phyloP scores from a whole-genome alignment of 1,140 invertebrate genomes.

The Drosophila oshimai region DNA sequence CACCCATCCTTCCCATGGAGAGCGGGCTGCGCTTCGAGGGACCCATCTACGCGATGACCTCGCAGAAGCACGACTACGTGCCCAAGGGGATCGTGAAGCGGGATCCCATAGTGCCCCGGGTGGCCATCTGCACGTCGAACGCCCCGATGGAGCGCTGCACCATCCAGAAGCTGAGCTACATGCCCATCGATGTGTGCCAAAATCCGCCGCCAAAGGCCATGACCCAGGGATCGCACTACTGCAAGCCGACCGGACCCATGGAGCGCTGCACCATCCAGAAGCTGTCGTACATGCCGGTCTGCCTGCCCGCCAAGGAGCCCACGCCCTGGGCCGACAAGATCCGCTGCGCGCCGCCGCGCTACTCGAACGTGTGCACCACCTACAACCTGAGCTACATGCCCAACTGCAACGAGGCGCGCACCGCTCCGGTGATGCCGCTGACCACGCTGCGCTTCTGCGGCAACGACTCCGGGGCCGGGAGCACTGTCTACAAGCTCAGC shows the following conservation, averaged over 20 bases:
- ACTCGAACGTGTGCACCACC: constrained; percentile 72
- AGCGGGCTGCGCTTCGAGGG: constrained; percentile 84
- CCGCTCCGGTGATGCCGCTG: constrained; percentile 81
- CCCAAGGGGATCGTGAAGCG: constrained; percentile 85
- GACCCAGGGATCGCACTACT: constrained; percentile 79
- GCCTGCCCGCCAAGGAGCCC: constrained; percentile 82
- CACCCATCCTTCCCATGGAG: constrained; percentile 67
- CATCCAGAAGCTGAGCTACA: constrained; percentile 84
- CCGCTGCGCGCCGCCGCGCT: constrained; percentile 68
- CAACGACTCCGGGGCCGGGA: constrained; percentile 43
- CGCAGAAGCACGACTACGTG: constrained; percentile 89
- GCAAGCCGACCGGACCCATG: constrained; percentile 79
- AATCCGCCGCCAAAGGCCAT: constrained; percentile 82
- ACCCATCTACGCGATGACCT: constrained; percentile 88
- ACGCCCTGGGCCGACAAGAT: constrained; percentile 83
- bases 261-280: constrained; percentile 84
- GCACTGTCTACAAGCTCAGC: constrained; percentile 84
- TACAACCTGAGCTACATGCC: constrained; percentile 83
- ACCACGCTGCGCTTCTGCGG: constrained; percentile 58
- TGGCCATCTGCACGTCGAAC: constrained; percentile 84
- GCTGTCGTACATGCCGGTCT: constrained; percentile 85
- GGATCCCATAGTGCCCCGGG: constrained; percentile 83
- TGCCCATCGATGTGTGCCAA: constrained; percentile 83
- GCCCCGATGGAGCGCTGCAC: constrained; percentile 84
- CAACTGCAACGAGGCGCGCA: constrained; percentile 83